A percentile compares a stretch with the other conserved stretches of the same genome.
Evolutionary conservation across 2,888 invertebrate species (phyloP).

Genomic region (Malacosoma neustria): DNA sequence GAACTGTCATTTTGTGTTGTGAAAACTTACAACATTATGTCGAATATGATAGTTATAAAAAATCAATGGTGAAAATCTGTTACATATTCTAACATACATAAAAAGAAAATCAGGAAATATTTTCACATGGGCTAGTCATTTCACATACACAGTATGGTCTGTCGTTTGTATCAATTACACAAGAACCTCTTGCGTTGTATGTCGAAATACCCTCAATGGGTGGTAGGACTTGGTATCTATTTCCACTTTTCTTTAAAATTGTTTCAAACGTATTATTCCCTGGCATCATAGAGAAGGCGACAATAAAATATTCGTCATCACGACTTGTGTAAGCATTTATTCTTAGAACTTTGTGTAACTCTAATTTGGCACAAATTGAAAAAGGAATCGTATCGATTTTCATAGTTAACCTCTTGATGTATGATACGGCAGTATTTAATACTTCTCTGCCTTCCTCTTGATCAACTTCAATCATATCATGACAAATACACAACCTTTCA

Average conservation of each 20-base stretch:
- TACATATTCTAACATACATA: too few species aligned
- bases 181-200: constrained; percentile 34
- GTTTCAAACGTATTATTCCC: constrained; percentile 79
- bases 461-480: constrained; percentile 39
- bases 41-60: too few species aligned
- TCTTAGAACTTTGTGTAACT: constrained; percentile 59
- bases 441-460: constrained; percentile 44
- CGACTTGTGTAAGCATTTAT: constrained; percentile 41
- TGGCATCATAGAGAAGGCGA: constrained; percentile 77
- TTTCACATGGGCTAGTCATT: constrained; percentile 5
- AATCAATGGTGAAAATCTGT: too few species aligned
- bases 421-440: constrained; percentile 45
- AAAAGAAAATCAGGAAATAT: too few species aligned
- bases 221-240: constrained; percentile 56
- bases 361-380: constrained; percentile 62
- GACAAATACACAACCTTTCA: constrained; percentile 85
- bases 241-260: constrained; percentile 63
- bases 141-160: constrained; percentile 38
- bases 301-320: constrained; percentile 63
- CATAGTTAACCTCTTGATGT: constrained; percentile 25
- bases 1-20: too few species aligned
- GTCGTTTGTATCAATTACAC: constrained; percentile 25
- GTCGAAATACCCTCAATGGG: constrained; percentile 53
- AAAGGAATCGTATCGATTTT: constrained; percentile 31
- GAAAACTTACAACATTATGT: too few species aligned